Conservation (phyloP, 2,888 invertebrate species). For the Asteroscopus sphinx region DNA sequence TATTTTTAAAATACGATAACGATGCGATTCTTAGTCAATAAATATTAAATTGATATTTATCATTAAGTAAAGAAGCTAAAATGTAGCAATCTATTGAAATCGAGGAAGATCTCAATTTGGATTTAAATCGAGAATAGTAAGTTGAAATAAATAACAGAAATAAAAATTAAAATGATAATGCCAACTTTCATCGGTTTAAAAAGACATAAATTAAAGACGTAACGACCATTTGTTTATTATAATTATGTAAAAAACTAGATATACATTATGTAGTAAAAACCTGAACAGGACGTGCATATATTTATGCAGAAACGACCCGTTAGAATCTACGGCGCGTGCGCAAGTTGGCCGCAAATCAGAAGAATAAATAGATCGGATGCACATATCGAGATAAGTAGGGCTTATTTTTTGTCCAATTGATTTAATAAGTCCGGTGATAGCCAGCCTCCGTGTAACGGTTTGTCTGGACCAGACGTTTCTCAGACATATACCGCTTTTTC, state of each 20-base stretch:
- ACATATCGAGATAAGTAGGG: conserved; percentile 46
- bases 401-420: conserved; percentile 42
- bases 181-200: conserved; percentile 11
- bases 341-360: conserved; percentile 42
- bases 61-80: too few species aligned
- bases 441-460: conserved; percentile 35
- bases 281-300: conserved; percentile 30
- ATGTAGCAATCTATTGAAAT: too few species aligned
- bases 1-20: too few species aligned
- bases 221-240: conserved; percentile 18
- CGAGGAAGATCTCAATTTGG: too few species aligned
- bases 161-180: neutral
- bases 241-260: conserved; percentile 24
- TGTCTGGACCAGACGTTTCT: conserved; percentile 19
- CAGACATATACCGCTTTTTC: conserved; percentile 40
- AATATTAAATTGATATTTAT: too few species aligned
- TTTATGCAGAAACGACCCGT: conserved; percentile 61
- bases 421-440: conserved; percentile 27
- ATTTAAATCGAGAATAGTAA: too few species aligned
- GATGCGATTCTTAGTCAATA: too few species aligned
- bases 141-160: too few species aligned
- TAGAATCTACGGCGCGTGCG: conserved; percentile 65
- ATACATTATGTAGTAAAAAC: conserved; percentile 23
- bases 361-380: conserved; percentile 48
- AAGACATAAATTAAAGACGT: conserved; percentile 3